Evolutionary conservation across 2,888 invertebrate genomes (phyloP), one percentile per base, ranked within the genome.

Genomic region (Scaptomyza polygonia): DNA sequence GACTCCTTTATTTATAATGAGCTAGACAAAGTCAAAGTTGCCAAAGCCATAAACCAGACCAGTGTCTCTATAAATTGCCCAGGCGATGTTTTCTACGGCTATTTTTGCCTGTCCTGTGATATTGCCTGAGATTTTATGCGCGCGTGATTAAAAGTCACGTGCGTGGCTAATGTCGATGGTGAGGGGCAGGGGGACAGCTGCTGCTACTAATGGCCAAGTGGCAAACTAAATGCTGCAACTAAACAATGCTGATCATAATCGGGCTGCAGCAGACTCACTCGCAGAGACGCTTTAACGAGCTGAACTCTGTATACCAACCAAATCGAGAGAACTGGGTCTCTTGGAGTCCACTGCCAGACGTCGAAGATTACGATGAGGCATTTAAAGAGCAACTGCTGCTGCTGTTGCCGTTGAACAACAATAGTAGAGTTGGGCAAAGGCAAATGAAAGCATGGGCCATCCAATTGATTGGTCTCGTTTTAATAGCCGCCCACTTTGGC

Each of bases 111-210:
- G 59, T 66, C 77, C 77, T 71, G 59, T 58, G 73, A 69, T 68
- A 69, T 67, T 55, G 64, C 68, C 68, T 68, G 61, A 69, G 74
- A 77, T 83, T 75, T 83, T 63, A 82, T 86, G 81, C 68, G 86
- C 86, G 84, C 88, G 87, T 88, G 88, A 88, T 88, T 88, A 77
- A 83, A 78, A 88, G 87, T 88, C 87, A 88, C 87, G 88, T 88
- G 87, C 88, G 83, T 81, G 76, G 80, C 79, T 47, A 77, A 76
- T 72, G 69, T 42, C 43, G 40, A n/a, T 29, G 30, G 30, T 21
- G 8, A 11, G 12, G 16, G 18, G 34, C 40, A 0, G n/a, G 0
- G 11, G 29, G 12, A 40, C 47, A 18, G 40, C 69, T 64, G 79
- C 79, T 80, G 86, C 72, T 63, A 65, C 77, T 80, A 85, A 85